These are phyloP conservation scores for Callimorpha dominula DNA, from an alignment of 2,888 invertebrate species.

Conservation along the genomic window DNA sequence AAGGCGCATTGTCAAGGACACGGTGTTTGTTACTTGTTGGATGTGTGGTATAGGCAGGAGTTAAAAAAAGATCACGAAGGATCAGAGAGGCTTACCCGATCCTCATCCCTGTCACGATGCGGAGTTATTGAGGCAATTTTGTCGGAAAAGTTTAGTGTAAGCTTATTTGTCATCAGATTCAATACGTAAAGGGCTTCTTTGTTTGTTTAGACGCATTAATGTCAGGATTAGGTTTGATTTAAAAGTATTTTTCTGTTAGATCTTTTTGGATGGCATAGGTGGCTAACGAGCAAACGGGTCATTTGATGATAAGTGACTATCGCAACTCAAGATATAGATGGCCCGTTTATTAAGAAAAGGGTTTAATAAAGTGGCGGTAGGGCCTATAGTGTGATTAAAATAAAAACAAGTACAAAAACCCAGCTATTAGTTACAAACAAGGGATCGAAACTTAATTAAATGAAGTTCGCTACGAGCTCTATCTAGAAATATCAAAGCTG, in stretches of 20 bases:
- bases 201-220: neutral
- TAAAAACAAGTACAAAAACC: neutral
- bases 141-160: neutral
- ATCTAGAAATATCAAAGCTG: neutral
- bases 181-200: neutral
- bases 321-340: too few species aligned
- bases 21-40: neutral
- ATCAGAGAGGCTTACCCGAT: neutral
- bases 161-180: neutral
- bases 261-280: too few species aligned
- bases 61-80: neutral
- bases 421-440: neutral
- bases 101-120: neutral
- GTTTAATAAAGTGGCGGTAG: neutral
- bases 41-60: neutral
- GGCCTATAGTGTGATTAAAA: neutral
- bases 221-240: neutral
- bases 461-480: neutral
- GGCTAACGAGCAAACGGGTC: too few species aligned
- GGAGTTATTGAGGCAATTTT: neutral
- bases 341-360: neutral
- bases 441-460: neutral
- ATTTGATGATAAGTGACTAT: too few species aligned
- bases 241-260: neutral
- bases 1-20: slow-evolving; percentile 6